These are phyloP conservation scores for Ptychobarbus kaznakovi DNA, from an alignment of 2,797 vertebrate genomes.

Conservation along the genomic window DNA sequence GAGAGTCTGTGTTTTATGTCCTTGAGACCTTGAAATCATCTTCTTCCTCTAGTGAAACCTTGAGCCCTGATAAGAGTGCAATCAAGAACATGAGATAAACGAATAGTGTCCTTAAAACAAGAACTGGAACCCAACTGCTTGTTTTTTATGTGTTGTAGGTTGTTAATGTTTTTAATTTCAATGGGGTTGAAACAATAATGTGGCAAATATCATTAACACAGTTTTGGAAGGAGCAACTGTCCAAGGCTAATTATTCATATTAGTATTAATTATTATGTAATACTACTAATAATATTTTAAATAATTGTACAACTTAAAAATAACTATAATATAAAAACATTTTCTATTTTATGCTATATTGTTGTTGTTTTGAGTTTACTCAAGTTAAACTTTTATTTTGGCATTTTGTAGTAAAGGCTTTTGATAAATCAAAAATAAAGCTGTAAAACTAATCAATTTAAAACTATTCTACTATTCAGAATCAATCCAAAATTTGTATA, in stretches of 20 bases:
- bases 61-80: slow-evolving; percentile 68
- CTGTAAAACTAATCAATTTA: background rate
- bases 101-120: slow-evolving; percentile 26
- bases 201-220: background rate
- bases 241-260: background rate
- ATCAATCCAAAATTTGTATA: background rate
- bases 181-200: background rate
- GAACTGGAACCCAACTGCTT: background rate
- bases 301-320: too few relatives aligned
- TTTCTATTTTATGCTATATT: too few relatives aligned
- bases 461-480: background rate
- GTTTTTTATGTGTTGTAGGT: background rate
- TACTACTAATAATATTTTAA: too few relatives aligned
- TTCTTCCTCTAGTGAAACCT: slow-evolving; percentile 63
- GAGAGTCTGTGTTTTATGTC: slow-evolving; percentile 46
- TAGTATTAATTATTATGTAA: background rate
- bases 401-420: background rate
- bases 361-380: background rate
- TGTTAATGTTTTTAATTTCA: background rate
- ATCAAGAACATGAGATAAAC: slow-evolving; percentile 59
- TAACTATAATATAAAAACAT: background rate
- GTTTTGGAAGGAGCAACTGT: background rate
- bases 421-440: background rate
- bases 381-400: background rate
- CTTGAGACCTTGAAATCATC: slow-evolving; percentile 66